Conservation (phyloP, 2,113 vertebrate species). For the Tretioscincus oriximinensis region DNA sequence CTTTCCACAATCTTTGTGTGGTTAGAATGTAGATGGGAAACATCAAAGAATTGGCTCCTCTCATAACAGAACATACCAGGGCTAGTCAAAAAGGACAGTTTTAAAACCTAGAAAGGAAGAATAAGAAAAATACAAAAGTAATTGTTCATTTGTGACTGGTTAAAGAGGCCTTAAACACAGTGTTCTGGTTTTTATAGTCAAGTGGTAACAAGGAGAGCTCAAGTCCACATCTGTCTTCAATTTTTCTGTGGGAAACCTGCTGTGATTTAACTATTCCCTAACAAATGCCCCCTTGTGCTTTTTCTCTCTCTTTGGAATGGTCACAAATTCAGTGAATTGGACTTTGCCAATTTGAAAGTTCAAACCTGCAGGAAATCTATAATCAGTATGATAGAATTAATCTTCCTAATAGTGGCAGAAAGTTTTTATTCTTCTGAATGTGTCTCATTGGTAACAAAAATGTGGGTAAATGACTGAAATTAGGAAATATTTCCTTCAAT, state of each 20-base stretch:
- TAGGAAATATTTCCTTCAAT: neutral
- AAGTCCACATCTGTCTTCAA: slow-evolving; percentile 42
- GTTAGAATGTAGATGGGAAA: slow-evolving; percentile 30
- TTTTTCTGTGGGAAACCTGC: slow-evolving; percentile 39
- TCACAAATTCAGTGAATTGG: slow-evolving; percentile 16
- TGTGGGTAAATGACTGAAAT: neutral
- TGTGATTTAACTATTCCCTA: slow-evolving; percentile 49
- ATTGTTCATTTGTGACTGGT: slow-evolving; percentile 42
- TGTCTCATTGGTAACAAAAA: neutral
- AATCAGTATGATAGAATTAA: slow-evolving; percentile 36
- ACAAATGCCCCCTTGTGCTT: slow-evolving; percentile 37
- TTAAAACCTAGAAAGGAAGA: slow-evolving; percentile 20
- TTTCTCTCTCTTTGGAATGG: slow-evolving; percentile 33
- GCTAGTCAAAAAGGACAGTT: neutral
- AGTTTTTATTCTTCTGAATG: slow-evolving; percentile 25
- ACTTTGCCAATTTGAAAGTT: slow-evolving; percentile 33
- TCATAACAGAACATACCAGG: slow-evolving; percentile 9
- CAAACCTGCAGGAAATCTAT: slow-evolving; percentile 48
- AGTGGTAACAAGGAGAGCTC: slow-evolving; percentile 31
- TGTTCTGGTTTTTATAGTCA: slow-evolving; percentile 21
- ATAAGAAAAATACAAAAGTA: slow-evolving; percentile 38
- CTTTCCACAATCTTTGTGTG: neutral
- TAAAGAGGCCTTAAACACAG: slow-evolving; percentile 31
- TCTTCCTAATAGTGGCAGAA: slow-evolving; percentile 35
- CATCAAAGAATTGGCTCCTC: slow-evolving; percentile 17